Base-by-base conservation (phyloP, 2,888 invertebrate species). In the Catonia carolina region DNA sequence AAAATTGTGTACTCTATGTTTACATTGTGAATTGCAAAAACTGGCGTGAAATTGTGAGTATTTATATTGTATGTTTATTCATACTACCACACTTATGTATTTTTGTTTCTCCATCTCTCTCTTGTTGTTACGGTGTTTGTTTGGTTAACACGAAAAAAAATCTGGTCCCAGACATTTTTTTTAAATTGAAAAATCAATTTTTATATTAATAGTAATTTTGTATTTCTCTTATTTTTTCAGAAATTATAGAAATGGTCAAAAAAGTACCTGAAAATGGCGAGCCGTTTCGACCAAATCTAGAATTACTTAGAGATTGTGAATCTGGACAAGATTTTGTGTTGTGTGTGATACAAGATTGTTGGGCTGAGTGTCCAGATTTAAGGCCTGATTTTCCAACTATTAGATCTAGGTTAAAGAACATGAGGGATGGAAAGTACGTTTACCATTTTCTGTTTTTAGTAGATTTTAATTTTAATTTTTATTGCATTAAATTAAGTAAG, bases 381-480 rank as follows among this genome's bases (percentile, higher is more conserved):
- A 76, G 96, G 63, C 95, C 94, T 0, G 95, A 94, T 72, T 93
- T 95, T 73, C 80, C 83, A 65, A 78, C 78, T 53, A 85, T 96
- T 64, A 78, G 93, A 68, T 74, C 75, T 15, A 80, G 87, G 39
- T 80, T 96, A 64, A 94, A 95, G 77, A 86, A 86, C 71, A 86
- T 96, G 86, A 88, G 85, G 72, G 82, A 89, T 58, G 94, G 94
- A 70, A 83, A 86, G 89, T 89, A 69, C 80, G 84, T 79, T 20
- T 6, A 14, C 14, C 37, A 10, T 23, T 20, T 22, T 23, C 23
- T 12, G 8, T 10, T 22, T 39, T 39, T 27, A 20, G 20, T n/a
- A 39, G 10, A 49, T 18, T 18, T 17, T 23, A 27, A 10, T 22
- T 5, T n/a, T 53, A 35, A 4, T 39, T 20, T 10, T 23, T 54